Evolutionary conservation across 2,113 vertebrate genomes (phyloP), one percentile per base, ranked within the genome.

Genomic region (Thamnaconus septentrionalis): DNA sequence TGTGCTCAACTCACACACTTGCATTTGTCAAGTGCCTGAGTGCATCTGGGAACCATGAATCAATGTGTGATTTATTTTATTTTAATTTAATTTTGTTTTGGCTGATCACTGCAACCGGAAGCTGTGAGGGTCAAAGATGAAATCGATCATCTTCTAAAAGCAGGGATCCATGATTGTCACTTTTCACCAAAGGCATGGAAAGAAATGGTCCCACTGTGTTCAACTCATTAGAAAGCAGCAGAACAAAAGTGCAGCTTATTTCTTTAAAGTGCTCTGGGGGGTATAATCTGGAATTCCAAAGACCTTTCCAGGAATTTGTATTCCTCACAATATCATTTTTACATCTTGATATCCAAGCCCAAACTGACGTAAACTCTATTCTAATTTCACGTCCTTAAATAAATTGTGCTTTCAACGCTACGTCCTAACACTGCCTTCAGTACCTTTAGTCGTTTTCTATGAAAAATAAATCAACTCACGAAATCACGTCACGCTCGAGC

Each of bases 261-360:
- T 31, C 18, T 31, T 81, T 89, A 90, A 91, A 92, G 89, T 91
- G 90, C 88, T 82, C 73, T 82, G 80, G 72, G 62, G 71, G 56
- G 44, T 60, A 48, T 67, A 82, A 70, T 78, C 74, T 76, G 55
- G 52, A 61, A 76, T 73, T 73, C 69, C 12, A 63, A 49, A 67
- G 7, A 61, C 5, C 18, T 54, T 65, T 59, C 2, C 57, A 66
- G 18, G 42, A 59, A 52, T 61, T 67, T n/a, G 39, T 46, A 43
- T 55, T 55, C 12, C 5, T 56, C 47, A 61, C 52, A 70, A 71
- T 59, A 60, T 4, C 40, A 55, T 5, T 10, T 52, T 12, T 64
- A 63, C 53, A 31, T 49, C 43, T 59, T 31, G 18, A 31, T 31
- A 31, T 31, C 18, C 18, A 31, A 31, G 18, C 18, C 18, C 18